Base-by-base conservation (phyloP, 2,113 vertebrate species). In the Zapus hudsonius region DNA sequence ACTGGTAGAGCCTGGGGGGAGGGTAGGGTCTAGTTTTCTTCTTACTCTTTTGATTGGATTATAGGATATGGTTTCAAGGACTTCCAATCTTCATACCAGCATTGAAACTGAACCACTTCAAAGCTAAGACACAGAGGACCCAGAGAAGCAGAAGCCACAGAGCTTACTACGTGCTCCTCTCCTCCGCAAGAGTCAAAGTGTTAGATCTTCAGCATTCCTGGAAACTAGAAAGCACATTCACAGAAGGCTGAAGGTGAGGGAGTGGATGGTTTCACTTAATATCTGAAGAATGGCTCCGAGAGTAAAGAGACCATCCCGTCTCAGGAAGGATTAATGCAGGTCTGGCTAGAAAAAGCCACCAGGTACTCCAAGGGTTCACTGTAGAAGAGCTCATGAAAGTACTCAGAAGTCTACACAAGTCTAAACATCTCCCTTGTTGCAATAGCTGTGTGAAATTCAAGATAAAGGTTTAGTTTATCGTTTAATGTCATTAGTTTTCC, bases 171-270 rank as follows among this genome's bases (percentile, higher is more conserved):
- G 85, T 95, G 95, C 89, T 91, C 78, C 93, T 95, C 94, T 92
- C 90, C 93, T n/a, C n/a, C n/a, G 87, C 96, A 93, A 96, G 33
- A 91, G 93, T 96, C 92, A 96, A 69, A 86, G 94, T 96, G 83
- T 97, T 96, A 95, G 88, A 93, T 94, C 96, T 97, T 98, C 95
- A 85, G 95, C 96, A 96, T 96, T 97, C 89, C 95, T 94, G 97
- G 97, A 97, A 98, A 97, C 95, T 96, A 97, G 93, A 96, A 97
- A 98, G 97, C 89, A 96, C 72, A 96, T 97, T 98, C 97, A 86
- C 89, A 95, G 96, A 95, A 96, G 96, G 96, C 97, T 97, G 96
- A 97, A 96, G 97, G 97, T 97, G 93, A 97, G 97, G 94, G 92
- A 97, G 90, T 81, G 3, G 96, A 96, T 97, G 97, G 97, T 98